These are phyloP conservation scores for Ceyx melanurus DNA, from an alignment of 2,113 vertebrate species.

Conservation along the genomic window DNA sequence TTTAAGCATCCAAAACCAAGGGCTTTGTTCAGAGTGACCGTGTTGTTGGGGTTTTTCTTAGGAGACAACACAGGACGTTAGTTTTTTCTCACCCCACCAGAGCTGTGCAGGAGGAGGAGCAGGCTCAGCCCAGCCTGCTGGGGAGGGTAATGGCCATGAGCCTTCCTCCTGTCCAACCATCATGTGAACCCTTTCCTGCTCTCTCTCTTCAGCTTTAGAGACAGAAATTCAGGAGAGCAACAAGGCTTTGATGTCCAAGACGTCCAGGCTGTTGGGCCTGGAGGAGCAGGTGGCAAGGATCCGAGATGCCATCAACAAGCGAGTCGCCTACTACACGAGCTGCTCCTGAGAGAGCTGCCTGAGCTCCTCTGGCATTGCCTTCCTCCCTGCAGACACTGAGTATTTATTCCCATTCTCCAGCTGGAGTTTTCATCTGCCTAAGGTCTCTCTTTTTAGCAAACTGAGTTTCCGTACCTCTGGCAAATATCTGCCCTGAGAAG, in stretches of 20 bases:
- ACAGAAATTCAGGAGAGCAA: slow-evolving; percentile 75
- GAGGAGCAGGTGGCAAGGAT: slow-evolving; percentile 75
- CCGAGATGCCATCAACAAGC: slow-evolving; percentile 70
- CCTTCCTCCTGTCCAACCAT: background rate
- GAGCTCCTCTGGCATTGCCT: rapidly evolving
- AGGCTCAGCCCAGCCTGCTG: background rate
- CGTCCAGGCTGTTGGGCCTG: slow-evolving; percentile 68
- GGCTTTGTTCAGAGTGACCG: background rate
- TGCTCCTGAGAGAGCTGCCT: slow-evolving; percentile 59
- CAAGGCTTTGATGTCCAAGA: slow-evolving; percentile 73
- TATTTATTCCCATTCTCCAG: background rate
- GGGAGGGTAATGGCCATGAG: background rate
- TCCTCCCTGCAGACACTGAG: background rate
- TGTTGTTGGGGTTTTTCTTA: too few relatives aligned
- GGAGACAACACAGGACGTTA: background rate
- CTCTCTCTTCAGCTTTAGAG: slow-evolving; percentile 76
- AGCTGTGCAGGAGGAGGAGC: background rate
- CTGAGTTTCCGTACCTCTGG: background rate
- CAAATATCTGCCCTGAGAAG: background rate
- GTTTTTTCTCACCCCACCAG: background rate
- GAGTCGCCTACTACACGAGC: slow-evolving; percentile 65
- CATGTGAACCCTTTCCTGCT: background rate
- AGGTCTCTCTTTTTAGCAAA: background rate
- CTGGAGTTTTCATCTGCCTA: background rate
- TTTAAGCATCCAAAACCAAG: background rate